phyloP scores from a whole-genome alignment of 2,888 invertebrate species.

The Thera obeliscata region DNA sequence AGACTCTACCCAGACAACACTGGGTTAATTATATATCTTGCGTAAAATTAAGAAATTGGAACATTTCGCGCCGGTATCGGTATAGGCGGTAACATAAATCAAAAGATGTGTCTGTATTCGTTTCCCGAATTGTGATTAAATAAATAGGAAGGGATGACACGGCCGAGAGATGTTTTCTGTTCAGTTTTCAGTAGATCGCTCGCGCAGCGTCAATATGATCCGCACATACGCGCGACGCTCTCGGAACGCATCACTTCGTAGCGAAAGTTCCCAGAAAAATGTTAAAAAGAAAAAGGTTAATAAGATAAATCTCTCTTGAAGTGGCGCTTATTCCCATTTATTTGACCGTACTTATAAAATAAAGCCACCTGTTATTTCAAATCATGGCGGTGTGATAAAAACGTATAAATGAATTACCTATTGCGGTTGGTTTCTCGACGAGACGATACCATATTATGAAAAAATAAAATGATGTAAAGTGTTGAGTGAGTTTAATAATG shows the following conservation, averaged over 20 bases:
- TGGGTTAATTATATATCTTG: slow-evolving; percentile 7
- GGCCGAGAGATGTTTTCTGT: slow-evolving; percentile 48
- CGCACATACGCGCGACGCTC: slow-evolving; percentile 56
- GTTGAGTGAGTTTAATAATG: neutral
- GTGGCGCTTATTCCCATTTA: neutral
- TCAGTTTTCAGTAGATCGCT: slow-evolving; percentile 64
- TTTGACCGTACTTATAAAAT: too few relatives aligned
- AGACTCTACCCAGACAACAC: too few relatives aligned
- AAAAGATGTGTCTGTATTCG: slow-evolving; percentile 38
- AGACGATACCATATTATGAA: too few relatives aligned
- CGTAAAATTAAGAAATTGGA: slow-evolving; percentile 34
- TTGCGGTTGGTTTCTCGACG: too few relatives aligned
- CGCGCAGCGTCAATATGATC: slow-evolving; percentile 55
- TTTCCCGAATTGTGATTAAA: slow-evolving; percentile 50
- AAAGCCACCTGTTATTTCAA: too few relatives aligned
- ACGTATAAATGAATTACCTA: too few relatives aligned
- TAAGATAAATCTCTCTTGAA: slow-evolving; percentile 24
- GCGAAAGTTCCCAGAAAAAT: slow-evolving; percentile 55
- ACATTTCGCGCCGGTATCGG: slow-evolving; percentile 30
- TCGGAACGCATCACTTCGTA: slow-evolving; percentile 44
- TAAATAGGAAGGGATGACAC: slow-evolving; percentile 54
- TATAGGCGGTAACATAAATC: slow-evolving; percentile 38
- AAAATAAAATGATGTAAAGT: too few relatives aligned
- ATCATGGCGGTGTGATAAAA: too few relatives aligned
- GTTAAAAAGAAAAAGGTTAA: slow-evolving; percentile 57